phyloP scores from a whole-genome alignment of 2,888 invertebrate species.

The Drosophila pullipes region DNA sequence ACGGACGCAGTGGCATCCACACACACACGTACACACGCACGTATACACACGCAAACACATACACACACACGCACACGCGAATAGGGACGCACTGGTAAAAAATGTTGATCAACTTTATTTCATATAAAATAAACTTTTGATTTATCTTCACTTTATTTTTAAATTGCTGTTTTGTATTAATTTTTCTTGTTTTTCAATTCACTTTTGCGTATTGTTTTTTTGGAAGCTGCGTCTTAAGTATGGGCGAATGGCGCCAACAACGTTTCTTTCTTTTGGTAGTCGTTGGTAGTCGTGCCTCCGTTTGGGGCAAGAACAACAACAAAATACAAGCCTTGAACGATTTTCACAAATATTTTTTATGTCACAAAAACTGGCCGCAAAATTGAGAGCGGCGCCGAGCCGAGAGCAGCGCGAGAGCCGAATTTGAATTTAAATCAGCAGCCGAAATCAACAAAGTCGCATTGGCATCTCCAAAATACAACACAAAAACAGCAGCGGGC shows the following conservation, averaged over 20 bases:
- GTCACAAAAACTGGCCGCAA: constrained; percentile 47
- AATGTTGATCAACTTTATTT: constrained; percentile 8
- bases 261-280: background rate
- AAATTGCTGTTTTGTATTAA: constrained; percentile 7
- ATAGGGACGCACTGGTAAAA: constrained; percentile 29
- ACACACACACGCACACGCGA: constrained; percentile 36
- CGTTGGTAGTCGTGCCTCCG: constrained; percentile 5
- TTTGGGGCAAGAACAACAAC: constrained; percentile 6
- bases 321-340: constrained; percentile 36
- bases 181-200: background rate
- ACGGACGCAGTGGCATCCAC: background rate
- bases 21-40: background rate
- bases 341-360: constrained; percentile 55
- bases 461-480: constrained; percentile 33
- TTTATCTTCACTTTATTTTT: constrained; percentile 17
- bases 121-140: background rate
- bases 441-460: constrained; percentile 54
- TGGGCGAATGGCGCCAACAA: constrained; percentile 7
- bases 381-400: constrained; percentile 37
- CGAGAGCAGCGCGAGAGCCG: constrained; percentile 52
- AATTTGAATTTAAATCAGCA: constrained; percentile 52
- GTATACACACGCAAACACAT: constrained; percentile 8
- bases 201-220: background rate
- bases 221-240: background rate
- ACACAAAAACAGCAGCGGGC: background rate